A percentile compares a stretch with the other conserved stretches of the same genome.
These are phyloP conservation scores for Synanthedon andrenaeformis DNA, from an alignment of 2,888 invertebrate species.

Conservation along the genomic window DNA sequence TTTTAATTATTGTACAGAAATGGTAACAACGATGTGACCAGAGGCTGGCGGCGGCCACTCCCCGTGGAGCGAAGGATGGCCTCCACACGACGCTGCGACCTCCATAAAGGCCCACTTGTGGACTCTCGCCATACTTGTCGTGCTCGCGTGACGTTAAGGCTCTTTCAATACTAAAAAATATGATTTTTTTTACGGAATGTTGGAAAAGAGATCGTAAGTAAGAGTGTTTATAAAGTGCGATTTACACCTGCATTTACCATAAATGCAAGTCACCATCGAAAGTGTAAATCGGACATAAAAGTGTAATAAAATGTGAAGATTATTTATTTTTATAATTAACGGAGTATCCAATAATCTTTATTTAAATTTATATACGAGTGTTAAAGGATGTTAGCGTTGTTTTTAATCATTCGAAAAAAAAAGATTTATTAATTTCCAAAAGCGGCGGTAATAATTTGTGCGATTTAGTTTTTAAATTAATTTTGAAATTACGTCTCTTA, in stretches of 20 bases:
- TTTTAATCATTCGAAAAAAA: too few species aligned
- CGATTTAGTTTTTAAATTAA: background rate
- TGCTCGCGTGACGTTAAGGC: conserved; percentile 2
- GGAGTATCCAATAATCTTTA: background rate
- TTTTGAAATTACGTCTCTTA: background rate
- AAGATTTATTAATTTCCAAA: too few species aligned
- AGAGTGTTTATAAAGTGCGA: too few species aligned
- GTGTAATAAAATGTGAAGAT: background rate
- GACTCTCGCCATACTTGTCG: background rate
- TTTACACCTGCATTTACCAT: too few species aligned
- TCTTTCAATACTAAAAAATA: too few species aligned
- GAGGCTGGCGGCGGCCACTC: conserved; percentile 32
- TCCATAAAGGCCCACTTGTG: background rate
- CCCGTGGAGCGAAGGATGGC: conserved; percentile 52
- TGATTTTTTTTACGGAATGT: too few species aligned
- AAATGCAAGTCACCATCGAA: too few species aligned
- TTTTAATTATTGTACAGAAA: conserved; percentile 25
- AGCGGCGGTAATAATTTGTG: too few species aligned
- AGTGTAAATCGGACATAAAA: background rate
- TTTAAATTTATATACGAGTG: background rate
- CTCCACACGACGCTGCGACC: conserved; percentile 21
- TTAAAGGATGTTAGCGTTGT: too few species aligned
- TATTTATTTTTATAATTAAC: background rate
- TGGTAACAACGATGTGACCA: conserved; percentile 63
- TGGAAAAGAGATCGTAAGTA: too few species aligned